Evolutionary conservation across 2,797 vertebrate species (phyloP).

Genomic region (Potorous gilbertii): DNA sequence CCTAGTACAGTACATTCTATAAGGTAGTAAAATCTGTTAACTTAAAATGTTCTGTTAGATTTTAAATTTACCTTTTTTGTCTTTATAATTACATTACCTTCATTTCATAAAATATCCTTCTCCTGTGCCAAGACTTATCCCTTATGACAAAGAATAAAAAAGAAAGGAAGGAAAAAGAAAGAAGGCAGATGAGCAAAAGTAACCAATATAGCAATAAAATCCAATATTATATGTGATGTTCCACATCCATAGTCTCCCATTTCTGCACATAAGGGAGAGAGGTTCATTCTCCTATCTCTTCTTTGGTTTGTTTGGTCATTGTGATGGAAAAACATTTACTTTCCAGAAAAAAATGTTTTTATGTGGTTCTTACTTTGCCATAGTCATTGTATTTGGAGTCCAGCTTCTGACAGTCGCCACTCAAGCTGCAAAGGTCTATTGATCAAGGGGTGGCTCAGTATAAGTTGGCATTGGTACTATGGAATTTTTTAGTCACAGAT

Average conservation of each 20-base stretch:
- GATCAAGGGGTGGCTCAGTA: background rate
- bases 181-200: background rate
- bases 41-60: background rate
- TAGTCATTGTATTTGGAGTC: background rate
- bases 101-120: background rate
- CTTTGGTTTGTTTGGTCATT: background rate
- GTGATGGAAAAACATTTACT: background rate
- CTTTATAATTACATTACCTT: background rate
- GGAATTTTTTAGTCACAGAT: background rate
- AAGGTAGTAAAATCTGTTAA: background rate
- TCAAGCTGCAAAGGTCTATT: background rate
- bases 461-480: background rate
- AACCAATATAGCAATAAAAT: background rate
- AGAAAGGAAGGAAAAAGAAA: background rate
- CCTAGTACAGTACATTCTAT: background rate
- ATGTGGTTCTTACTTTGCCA: background rate
- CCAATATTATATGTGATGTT: background rate
- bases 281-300: background rate
- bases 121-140: background rate
- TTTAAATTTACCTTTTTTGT: background rate
- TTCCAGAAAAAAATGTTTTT: background rate
- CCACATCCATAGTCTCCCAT: background rate
- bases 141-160: background rate
- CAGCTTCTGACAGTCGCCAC: background rate
- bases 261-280: background rate